Percentiles rank a stretch among this genome's conserved stretches.
Conservation (phyloP, 1,140 invertebrate species). For the Aphelenchoides besseyi region DNA sequence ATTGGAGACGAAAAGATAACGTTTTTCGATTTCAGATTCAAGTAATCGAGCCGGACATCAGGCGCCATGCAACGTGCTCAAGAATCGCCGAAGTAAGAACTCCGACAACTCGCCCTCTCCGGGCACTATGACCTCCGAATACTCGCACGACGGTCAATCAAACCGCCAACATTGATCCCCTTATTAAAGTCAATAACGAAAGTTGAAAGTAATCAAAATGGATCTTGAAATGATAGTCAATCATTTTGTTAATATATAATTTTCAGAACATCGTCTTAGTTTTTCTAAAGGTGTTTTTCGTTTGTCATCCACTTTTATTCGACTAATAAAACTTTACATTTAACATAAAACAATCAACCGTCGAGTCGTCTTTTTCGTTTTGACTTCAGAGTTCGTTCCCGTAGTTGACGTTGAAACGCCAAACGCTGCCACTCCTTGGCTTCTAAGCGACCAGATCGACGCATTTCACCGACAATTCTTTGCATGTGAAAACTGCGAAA, state of each 20-base stretch:
- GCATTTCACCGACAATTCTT: neutral
- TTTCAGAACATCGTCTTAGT: too few relatives aligned
- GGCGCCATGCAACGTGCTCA: conserved; percentile 57
- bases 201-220: too few relatives aligned
- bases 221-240: too few relatives aligned
- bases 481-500: neutral
- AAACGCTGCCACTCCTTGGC: neutral
- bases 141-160: too few relatives aligned
- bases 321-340: neutral
- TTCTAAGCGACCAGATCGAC: neutral
- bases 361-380: neutral
- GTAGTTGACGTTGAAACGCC: neutral
- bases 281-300: too few relatives aligned
- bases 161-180: neutral
- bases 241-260: too few relatives aligned
- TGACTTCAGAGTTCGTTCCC: neutral
- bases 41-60: conserved; percentile 57
- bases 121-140: conserved; percentile 9
- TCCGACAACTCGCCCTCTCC: conserved; percentile 40
- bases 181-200: neutral
- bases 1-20: too few relatives aligned
- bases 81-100: conserved; percentile 57
- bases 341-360: neutral
- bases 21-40: too few relatives aligned
- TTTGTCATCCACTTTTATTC: too few relatives aligned